These are phyloP conservation scores for Phalacrocorax carbo DNA, from an alignment of 2,113 vertebrate species.

Conservation along the genomic window DNA sequence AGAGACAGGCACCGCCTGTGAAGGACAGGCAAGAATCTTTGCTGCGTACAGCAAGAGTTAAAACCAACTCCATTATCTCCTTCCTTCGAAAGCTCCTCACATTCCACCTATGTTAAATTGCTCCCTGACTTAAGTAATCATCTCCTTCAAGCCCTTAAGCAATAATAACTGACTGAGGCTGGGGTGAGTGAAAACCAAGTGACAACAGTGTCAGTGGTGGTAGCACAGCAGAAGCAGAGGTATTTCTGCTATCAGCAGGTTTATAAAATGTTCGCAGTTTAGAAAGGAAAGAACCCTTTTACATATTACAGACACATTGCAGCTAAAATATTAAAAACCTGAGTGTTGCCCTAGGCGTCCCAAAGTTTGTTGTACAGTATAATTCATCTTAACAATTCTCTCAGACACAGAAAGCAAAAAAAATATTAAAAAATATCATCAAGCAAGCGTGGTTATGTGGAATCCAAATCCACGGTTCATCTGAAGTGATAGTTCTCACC, in stretches of 20 bases:
- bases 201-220: not conserved
- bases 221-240: not conserved
- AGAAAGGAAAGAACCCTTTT: not conserved
- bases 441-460: not conserved
- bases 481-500: not conserved
- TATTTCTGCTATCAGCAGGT: not conserved
- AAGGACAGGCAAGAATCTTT: not conserved
- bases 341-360: not conserved
- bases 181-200: not conserved
- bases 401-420: not conserved
- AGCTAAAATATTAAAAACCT: not conserved
- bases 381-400: not conserved
- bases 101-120: not conserved
- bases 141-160: slow-evolving; percentile 37
- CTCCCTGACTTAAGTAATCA: slow-evolving; percentile 51
- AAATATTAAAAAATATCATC: not conserved
- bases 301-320: not conserved
- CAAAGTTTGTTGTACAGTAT: not conserved
- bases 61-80: not conserved
- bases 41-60: not conserved
- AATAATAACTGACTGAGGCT: slow-evolving; percentile 13
- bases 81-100: slow-evolving; percentile 9
- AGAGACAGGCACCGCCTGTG: not conserved
- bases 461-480: not conserved
- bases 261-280: not conserved